phyloP scores from a whole-genome alignment of 2,888 invertebrate genomes.

The Limenitis arthemis region DNA sequence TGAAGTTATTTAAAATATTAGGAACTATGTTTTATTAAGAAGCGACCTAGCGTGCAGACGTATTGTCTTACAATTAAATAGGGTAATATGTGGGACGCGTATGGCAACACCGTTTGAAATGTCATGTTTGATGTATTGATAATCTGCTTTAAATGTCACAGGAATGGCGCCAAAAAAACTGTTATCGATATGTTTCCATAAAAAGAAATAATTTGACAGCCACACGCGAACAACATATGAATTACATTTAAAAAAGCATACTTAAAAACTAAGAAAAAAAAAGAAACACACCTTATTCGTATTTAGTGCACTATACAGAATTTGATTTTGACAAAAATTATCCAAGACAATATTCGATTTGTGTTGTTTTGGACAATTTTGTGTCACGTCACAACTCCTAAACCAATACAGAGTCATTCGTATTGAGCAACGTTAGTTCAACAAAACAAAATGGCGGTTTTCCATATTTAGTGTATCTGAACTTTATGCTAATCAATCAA shows the following conservation, averaged over 20 bases:
- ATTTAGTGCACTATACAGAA: slow-evolving; percentile 42
- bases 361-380: not conserved
- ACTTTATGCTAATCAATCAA: too few species aligned
- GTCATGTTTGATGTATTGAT: not conserved
- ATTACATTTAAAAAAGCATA: slow-evolving; percentile 48
- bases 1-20: slow-evolving; percentile 32
- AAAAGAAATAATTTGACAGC: not conserved
- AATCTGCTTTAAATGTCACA: not conserved
- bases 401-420: slow-evolving; percentile 3
- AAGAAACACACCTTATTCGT: slow-evolving; percentile 43
- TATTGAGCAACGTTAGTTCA: slow-evolving; percentile 20
- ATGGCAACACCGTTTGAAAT: slow-evolving; percentile 9
- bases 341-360: slow-evolving; percentile 23
- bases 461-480: slow-evolving; percentile 2
- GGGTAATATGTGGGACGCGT: slow-evolving; percentile 23
- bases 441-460: slow-evolving; percentile 1
- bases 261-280: slow-evolving; percentile 55
- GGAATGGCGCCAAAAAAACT: not conserved
- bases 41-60: slow-evolving; percentile 50
- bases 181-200: not conserved
- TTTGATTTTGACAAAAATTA: slow-evolving; percentile 24
- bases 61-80: slow-evolving; percentile 25
- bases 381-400: not conserved
- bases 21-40: slow-evolving; percentile 52
- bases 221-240: slow-evolving; percentile 30